Percentiles rank a stretch among this genome's conserved stretches.
Evolutionary conservation across 1,140 invertebrate species (phyloP).

Genomic region (Heliconius melpomene): DNA sequence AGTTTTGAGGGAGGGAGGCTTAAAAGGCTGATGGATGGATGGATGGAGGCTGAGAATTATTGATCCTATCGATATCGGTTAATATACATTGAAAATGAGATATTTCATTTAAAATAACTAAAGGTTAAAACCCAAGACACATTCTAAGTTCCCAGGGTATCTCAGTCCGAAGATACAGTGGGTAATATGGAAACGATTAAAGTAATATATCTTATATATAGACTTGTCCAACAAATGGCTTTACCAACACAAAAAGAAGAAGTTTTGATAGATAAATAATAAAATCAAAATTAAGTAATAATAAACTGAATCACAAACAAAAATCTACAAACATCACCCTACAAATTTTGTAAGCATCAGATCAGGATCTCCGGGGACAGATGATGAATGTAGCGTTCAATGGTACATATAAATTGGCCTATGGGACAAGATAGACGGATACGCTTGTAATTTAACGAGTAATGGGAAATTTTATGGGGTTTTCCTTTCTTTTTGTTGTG

Average conservation of each 20-base stretch:
- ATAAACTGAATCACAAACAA: background rate
- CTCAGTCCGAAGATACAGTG: too few species aligned
- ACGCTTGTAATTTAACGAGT: constrained; percentile 43
- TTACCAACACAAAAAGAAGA: too few species aligned
- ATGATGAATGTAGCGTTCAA: constrained; percentile 32
- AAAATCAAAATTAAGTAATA: background rate
- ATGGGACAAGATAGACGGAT: constrained; percentile 36
- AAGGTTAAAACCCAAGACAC: background rate
- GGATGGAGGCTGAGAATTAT: background rate
- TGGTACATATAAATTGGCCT: constrained; percentile 40
- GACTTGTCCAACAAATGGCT: too few species aligned
- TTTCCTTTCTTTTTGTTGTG: constrained; percentile 15
- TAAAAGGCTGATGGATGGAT: too few species aligned
- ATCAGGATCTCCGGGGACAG: constrained; percentile 15
- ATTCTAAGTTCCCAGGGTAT: too few species aligned
- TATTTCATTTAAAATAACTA: background rate
- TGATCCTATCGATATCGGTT: too few species aligned
- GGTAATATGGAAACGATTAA: too few species aligned
- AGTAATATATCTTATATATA: too few species aligned
- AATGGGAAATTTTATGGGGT: constrained; percentile 41
- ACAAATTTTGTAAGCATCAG: background rate
- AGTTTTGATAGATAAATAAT: background rate
- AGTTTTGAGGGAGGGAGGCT: too few species aligned
- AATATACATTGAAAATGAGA: too few species aligned
- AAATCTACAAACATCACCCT: constrained; percentile 6